phyloP scores from a whole-genome alignment of 2,113 vertebrate species.

The Callochromis pleurospilus region DNA sequence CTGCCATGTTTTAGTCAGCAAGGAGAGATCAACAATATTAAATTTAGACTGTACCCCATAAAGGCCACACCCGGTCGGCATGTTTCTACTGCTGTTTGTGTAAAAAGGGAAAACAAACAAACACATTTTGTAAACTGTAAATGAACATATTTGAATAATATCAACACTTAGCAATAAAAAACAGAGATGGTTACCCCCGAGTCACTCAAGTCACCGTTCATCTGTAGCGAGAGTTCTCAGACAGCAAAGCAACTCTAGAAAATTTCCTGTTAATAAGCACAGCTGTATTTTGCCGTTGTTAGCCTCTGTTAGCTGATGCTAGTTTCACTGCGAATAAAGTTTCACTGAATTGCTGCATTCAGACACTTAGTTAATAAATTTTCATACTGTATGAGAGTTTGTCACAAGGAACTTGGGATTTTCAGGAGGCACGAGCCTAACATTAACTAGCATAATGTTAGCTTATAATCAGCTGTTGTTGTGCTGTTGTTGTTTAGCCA shows the following conservation, averaged over 20 bases:
- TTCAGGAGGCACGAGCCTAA: background rate
- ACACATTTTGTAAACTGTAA: background rate
- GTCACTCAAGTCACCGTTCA: background rate
- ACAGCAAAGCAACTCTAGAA: background rate
- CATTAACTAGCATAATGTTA: background rate
- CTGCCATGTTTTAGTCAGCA: background rate
- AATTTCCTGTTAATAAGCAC: background rate
- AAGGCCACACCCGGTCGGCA: background rate
- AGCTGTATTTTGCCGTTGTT: background rate
- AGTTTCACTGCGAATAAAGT: background rate
- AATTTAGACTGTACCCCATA: background rate
- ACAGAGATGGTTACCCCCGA: background rate
- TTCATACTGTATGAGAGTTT: background rate
- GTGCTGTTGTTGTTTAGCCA: background rate
- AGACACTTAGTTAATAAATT: background rate
- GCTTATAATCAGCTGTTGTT: background rate
- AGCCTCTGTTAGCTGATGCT: background rate
- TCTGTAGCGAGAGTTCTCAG: background rate
- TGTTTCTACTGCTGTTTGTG: background rate
- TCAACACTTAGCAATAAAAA: background rate
- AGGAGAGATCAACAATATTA: background rate
- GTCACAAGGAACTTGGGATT: background rate
- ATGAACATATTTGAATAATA: background rate
- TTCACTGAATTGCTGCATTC: background rate
- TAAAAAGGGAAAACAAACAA: background rate